Conservation (phyloP, 2,888 invertebrate genomes). For the Rhagophthalmus giganteus region DNA sequence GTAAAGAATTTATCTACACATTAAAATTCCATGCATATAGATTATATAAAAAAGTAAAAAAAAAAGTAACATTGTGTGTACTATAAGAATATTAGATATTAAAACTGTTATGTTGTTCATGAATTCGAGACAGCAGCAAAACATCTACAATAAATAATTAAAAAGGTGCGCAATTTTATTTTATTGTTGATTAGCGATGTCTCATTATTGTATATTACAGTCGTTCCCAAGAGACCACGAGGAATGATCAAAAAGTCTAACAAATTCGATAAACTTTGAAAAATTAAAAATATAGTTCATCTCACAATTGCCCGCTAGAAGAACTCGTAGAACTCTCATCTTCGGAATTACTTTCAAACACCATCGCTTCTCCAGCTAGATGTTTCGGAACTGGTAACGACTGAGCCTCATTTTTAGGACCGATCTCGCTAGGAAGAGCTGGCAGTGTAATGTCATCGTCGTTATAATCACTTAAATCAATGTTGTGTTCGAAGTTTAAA, state of each 20-base stretch:
- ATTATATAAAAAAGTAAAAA: slow-evolving; percentile 6
- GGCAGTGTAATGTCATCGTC: slow-evolving; percentile 48
- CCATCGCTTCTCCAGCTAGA: slow-evolving; percentile 70
- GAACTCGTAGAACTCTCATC: slow-evolving; percentile 60
- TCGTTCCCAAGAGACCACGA: too few relatives aligned
- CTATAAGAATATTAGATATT: neutral
- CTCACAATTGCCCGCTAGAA: slow-evolving; percentile 55
- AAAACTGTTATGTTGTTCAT: too few relatives aligned
- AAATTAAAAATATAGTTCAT: slow-evolving; percentile 40
- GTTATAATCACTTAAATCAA: slow-evolving; percentile 41
- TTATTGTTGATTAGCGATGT: too few relatives aligned
- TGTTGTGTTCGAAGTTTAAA: slow-evolving; percentile 22
- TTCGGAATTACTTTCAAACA: slow-evolving; percentile 65
- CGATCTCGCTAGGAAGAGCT: slow-evolving; percentile 53
- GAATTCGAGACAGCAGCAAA: too few relatives aligned
- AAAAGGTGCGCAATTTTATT: too few relatives aligned
- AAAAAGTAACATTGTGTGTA: neutral
- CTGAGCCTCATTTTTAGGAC: slow-evolving; percentile 43
- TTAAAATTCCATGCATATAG: slow-evolving; percentile 3
- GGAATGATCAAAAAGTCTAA: too few relatives aligned
- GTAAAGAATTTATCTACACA: slow-evolving; percentile 8
- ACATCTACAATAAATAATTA: too few relatives aligned
- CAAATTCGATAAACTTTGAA: slow-evolving; percentile 19
- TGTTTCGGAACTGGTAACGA: slow-evolving; percentile 61
- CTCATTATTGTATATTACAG: too few relatives aligned